Evolutionary conservation across 2,113 vertebrate genomes (phyloP).

Genomic region (Polypterus senegalus): DNA sequence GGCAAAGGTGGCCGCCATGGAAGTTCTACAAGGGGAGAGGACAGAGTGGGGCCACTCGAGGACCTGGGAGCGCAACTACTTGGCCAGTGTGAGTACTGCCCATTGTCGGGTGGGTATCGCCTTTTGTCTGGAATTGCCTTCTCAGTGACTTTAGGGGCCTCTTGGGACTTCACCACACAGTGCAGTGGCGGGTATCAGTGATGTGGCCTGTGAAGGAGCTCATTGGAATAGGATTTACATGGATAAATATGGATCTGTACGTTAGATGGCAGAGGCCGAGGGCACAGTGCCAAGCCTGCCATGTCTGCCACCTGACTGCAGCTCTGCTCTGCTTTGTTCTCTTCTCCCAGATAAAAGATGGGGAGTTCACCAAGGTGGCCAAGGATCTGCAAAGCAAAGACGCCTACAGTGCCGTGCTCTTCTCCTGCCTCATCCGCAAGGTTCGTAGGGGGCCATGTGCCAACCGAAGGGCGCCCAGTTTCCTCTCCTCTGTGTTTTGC

Average conservation of each 20-base stretch:
- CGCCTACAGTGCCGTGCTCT: constrained; percentile 56
- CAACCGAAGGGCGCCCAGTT: too few species aligned
- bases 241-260: too few species aligned
- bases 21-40: constrained; percentile 50
- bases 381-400: constrained; percentile 63
- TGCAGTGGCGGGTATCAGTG: too few species aligned
- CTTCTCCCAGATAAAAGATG: constrained; percentile 53
- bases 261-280: too few species aligned
- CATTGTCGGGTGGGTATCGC: too few species aligned
- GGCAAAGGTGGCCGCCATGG: constrained; percentile 73
- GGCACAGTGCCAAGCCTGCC: neutral
- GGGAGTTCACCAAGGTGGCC: constrained; percentile 50
- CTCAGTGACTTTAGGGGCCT: neutral
- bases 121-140: too few species aligned
- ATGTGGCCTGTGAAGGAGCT: too few species aligned
- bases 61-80: constrained; percentile 70
- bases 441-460: constrained; percentile 30
- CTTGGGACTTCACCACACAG: neutral
- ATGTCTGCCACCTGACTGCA: neutral
- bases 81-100: constrained; percentile 56
- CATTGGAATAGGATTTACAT: too few species aligned
- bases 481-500: neutral
- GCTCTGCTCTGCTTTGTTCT: neutral
- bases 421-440: constrained; percentile 78
- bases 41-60: constrained; percentile 63